Evolutionary conservation across 2,888 invertebrate species (phyloP).

Genomic region (Hydropsyche betteni): DNA sequence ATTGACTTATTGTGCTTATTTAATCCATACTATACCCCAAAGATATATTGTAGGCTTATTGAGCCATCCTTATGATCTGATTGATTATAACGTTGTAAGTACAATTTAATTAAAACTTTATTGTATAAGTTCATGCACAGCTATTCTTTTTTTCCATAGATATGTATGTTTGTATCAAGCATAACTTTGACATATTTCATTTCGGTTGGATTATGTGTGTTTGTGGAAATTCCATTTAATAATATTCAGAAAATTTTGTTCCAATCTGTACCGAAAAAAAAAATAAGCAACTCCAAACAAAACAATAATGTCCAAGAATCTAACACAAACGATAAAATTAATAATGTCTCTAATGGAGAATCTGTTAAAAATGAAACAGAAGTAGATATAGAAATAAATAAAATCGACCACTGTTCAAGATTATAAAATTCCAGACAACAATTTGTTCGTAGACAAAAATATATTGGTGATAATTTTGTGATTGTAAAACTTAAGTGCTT

Average conservation of each 20-base stretch:
- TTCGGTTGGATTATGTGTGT: constrained; percentile 54
- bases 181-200: constrained; percentile 52
- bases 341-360: background rate
- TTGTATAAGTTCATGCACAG: background rate
- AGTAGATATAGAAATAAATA: constrained; percentile 1
- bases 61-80: constrained; percentile 25
- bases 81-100: constrained; percentile 40
- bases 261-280: background rate
- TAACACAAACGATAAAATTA: background rate
- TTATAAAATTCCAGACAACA: background rate
- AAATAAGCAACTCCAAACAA: background rate
- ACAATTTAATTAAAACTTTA: background rate
- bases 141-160: constrained; percentile 50
- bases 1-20: constrained; percentile 55
- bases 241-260: constrained; percentile 54
- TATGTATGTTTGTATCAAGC: constrained; percentile 47
- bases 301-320: background rate
- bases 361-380: background rate
- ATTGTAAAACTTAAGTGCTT: too few species aligned
- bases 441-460: too few species aligned
- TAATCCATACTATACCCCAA: constrained; percentile 53
- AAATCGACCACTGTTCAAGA: background rate
- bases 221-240: constrained; percentile 55
- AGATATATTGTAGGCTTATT: constrained; percentile 34
- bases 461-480: too few species aligned